A percentile compares a stretch with the other conserved stretches of the same genome.
phyloP scores from a whole-genome alignment of 2,797 vertebrate species.

The Anolis apletophallus region DNA sequence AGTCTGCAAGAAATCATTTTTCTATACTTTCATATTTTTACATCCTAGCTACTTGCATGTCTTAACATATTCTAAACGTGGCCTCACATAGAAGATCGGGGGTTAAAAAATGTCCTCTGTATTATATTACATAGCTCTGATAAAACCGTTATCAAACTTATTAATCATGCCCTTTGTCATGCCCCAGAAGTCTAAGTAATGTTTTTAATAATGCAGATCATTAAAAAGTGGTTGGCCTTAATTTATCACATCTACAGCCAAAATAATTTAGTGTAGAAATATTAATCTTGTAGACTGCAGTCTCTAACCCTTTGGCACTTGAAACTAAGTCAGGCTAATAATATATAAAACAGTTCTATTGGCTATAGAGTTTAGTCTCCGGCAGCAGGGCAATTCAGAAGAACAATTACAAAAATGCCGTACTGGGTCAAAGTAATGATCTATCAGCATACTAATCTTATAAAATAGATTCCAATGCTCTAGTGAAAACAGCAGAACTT shows the following conservation, averaged over 20 bases:
- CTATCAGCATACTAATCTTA: neutral
- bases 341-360: neutral
- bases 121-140: conserved; percentile 65
- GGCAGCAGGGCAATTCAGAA: neutral
- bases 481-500: neutral
- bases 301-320: conserved; percentile 51
- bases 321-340: neutral
- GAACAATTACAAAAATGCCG: neutral
- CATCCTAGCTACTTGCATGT: neutral
- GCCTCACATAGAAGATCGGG: conserved; percentile 56
- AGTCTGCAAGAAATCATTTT: neutral
- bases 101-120: conserved; percentile 61
- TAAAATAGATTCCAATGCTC: neutral
- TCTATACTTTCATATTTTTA: neutral
- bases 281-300: conserved; percentile 39
- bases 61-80: conserved; percentile 52
- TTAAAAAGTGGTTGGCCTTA: conserved; percentile 63
- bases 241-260: conserved; percentile 57
- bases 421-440: neutral
- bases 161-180: conserved; percentile 71
- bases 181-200: conserved; percentile 67
- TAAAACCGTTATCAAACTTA: conserved; percentile 71
- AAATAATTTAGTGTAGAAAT: conserved; percentile 18
- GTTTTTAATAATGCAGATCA: conserved; percentile 71
- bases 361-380: neutral